These are phyloP conservation scores for Stomatorhinus walkeri DNA, from an alignment of 2,797 vertebrate species.

Conservation along the genomic window DNA sequence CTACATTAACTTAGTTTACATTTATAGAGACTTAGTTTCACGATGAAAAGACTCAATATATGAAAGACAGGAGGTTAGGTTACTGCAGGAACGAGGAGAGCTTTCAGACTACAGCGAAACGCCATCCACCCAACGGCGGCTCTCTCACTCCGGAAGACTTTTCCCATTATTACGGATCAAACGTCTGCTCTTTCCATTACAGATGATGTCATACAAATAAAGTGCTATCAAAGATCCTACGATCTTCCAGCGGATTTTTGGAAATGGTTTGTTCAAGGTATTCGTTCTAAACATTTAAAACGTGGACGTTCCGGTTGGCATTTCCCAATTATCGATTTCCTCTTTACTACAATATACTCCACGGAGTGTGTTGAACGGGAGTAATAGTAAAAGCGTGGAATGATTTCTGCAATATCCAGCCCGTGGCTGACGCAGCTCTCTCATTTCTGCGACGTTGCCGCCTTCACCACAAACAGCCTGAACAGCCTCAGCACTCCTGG, in stretches of 20 bases:
- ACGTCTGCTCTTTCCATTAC: background rate
- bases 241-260: background rate
- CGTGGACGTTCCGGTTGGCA: background rate
- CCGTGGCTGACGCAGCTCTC: conserved; percentile 99
- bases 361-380: background rate
- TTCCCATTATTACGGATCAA: background rate
- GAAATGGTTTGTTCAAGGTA: background rate
- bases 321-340: background rate
- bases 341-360: background rate
- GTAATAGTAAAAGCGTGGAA: conserved; percentile 55
- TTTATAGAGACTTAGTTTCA: conserved; percentile 72
- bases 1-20: conserved; percentile 64
- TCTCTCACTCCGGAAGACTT: background rate
- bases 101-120: conserved; percentile 39
- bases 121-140: conserved; percentile 31
- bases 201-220: conserved; percentile 2
- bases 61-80: conserved; percentile 67
- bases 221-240: background rate
- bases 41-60: conserved; percentile 66
- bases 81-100: conserved; percentile 47
- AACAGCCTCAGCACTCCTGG: conserved; percentile 85
- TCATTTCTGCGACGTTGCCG: conserved; percentile 99
- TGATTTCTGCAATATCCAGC: conserved; percentile 98
- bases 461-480: conserved; percentile 95
- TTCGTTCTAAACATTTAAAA: background rate